phyloP scores from a whole-genome alignment of 2,888 invertebrate species.

The Heliconius hortense region DNA sequence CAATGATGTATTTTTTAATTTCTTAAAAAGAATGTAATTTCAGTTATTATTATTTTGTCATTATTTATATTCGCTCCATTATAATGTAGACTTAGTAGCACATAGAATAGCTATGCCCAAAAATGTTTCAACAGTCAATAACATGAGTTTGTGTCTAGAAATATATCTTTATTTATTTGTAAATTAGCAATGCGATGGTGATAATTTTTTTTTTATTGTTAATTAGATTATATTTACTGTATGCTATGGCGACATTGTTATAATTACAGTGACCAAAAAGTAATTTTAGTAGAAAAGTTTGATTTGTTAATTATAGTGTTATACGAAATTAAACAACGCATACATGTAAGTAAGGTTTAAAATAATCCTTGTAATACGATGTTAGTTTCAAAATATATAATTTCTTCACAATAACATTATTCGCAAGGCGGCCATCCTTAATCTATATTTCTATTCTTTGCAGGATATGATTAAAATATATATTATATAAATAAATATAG shows the following conservation, averaged over 20 bases:
- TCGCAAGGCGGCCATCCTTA: neutral
- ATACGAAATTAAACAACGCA: neutral
- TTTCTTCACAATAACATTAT: neutral
- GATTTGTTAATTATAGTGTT: neutral
- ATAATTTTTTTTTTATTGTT: neutral
- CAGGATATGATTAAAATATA: neutral
- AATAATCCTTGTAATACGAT: neutral
- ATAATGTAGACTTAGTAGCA: neutral
- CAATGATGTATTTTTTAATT: neutral
- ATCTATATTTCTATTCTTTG: neutral
- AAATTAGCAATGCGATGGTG: constrained; percentile 4
- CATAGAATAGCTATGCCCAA: neutral
- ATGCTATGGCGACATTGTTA: neutral
- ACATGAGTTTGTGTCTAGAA: neutral
- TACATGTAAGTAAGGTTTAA: neutral
- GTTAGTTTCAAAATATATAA: neutral
- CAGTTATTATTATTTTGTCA: neutral
- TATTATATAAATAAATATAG: neutral
- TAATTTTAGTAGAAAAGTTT: neutral
- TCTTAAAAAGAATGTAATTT: constrained; percentile 3
- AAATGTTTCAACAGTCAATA: constrained; percentile 22
- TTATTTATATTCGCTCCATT: constrained; percentile 1
- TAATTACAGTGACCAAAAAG: neutral
- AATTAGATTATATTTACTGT: neutral
- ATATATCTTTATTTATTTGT: constrained; percentile 3